A percentile compares a stretch with the other conserved stretches of the same genome.
These are phyloP conservation scores for Mallotus villosus DNA, from an alignment of 2,797 vertebrate genomes.

Conservation along the genomic window DNA sequence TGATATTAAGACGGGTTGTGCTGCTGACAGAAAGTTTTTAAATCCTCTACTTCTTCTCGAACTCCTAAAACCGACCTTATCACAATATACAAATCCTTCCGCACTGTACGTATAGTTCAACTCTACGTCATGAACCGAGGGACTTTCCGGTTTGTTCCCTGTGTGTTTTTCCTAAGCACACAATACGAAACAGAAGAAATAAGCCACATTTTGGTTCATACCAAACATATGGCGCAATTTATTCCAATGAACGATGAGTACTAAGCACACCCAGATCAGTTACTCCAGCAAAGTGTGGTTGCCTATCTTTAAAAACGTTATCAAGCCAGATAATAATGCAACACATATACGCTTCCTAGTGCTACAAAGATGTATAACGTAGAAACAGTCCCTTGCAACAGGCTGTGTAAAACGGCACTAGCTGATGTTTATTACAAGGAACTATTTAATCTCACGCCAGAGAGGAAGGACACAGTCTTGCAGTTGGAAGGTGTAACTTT, in stretches of 20 bases:
- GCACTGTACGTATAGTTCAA: conserved; percentile 52
- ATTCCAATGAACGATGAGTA: too few species aligned
- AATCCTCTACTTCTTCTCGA: conserved; percentile 71
- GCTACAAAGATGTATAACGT: too few species aligned
- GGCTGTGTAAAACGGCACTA: not conserved
- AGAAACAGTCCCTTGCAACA: not conserved
- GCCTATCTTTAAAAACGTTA: too few species aligned
- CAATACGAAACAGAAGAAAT: not conserved
- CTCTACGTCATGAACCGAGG: conserved; percentile 63
- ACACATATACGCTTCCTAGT: too few species aligned
- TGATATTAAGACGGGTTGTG: conserved; percentile 56
- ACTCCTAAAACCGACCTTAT: conserved; percentile 64
- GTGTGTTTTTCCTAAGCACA: not conserved
- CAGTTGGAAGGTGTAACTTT: conserved; percentile 71
- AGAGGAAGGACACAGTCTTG: conserved; percentile 77
- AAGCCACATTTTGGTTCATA: too few species aligned
- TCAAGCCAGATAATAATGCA: too few species aligned
- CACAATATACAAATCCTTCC: conserved; percentile 58
- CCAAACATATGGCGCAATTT: too few species aligned
- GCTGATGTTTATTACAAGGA: conserved; percentile 29
- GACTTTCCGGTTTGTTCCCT: conserved; percentile 53
- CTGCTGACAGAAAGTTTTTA: conserved; percentile 71
- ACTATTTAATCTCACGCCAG: conserved; percentile 66
- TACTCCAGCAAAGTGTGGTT: too few species aligned
- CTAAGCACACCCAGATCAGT: too few species aligned